Conservation (phyloP, 2,888 invertebrate genomes). For the Drosophila mulleri region DNA sequence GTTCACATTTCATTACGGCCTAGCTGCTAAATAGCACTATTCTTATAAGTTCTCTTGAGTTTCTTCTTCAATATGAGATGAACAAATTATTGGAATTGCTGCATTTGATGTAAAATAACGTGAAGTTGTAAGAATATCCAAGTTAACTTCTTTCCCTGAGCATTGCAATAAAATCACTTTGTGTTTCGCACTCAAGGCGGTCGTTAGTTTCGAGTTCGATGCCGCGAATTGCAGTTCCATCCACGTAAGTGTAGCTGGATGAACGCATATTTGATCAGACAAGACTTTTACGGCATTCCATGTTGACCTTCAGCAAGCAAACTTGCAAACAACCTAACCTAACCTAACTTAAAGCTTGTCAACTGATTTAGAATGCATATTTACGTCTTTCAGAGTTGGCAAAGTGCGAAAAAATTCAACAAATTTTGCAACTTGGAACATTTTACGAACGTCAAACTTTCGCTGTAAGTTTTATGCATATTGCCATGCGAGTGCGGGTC, state of each 20-base stretch:
- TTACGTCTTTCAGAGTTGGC: constrained; percentile 14
- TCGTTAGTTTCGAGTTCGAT: neutral
- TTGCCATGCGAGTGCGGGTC: constrained; percentile 9
- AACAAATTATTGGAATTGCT: neutral
- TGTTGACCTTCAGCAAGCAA: neutral
- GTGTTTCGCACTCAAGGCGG: neutral
- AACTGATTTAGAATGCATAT: constrained; percentile 18
- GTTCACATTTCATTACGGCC: no score
- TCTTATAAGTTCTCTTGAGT: no score
- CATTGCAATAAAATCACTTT: neutral
- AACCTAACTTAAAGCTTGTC: neutral
- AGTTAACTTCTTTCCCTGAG: neutral
- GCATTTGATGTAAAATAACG: neutral
- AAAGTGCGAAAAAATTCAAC: constrained; percentile 12
- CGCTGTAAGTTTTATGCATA: neutral
- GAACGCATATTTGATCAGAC: neutral
- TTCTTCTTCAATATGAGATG: no score
- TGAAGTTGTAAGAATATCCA: neutral
- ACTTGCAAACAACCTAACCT: neutral
- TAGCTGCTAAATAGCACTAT: no score
- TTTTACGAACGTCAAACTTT: constrained; percentile 25
- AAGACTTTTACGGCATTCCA: neutral
- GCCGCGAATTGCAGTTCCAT: neutral
- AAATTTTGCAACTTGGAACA: constrained; percentile 15
- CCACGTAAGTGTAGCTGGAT: neutral